Evolutionary conservation across 2,888 invertebrate genomes (phyloP).

Genomic region (Chrysina gloriosa): DNA sequence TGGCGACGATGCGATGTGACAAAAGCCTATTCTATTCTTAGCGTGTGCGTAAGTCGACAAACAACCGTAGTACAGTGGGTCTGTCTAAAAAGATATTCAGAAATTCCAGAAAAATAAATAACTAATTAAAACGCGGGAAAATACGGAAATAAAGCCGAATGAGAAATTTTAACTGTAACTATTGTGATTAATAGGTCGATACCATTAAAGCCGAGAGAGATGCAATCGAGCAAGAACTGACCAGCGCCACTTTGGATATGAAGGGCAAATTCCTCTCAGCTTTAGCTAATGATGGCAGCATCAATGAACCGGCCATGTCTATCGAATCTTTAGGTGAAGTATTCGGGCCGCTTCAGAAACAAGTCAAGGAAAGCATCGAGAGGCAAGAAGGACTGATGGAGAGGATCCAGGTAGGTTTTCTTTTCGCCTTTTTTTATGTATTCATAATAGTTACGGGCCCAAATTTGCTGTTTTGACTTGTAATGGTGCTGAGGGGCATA

Average conservation of each 20-base stretch:
- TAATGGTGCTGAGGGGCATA: too few species aligned
- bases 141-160: neutral
- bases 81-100: too few species aligned
- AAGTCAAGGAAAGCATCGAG: slow-evolving; percentile 79
- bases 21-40: too few species aligned
- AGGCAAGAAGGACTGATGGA: slow-evolving; percentile 77
- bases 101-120: too few species aligned
- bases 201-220: slow-evolving; percentile 90
- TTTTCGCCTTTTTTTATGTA: neutral
- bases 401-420: slow-evolving; percentile 72
- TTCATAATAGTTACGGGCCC: slow-evolving; percentile 23
- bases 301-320: slow-evolving; percentile 81
- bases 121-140: too few species aligned
- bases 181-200: slow-evolving; percentile 73
- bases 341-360: slow-evolving; percentile 82
- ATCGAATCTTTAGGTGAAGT: slow-evolving; percentile 78
- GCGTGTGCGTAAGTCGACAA: too few species aligned
- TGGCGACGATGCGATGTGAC: too few species aligned
- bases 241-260: slow-evolving; percentile 84
- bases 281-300: slow-evolving; percentile 79
- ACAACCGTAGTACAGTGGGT: too few species aligned
- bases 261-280: slow-evolving; percentile 82
- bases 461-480: too few species aligned
- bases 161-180: neutral
- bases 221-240: slow-evolving; percentile 87